Evolutionary conservation across 1,140 invertebrate species (phyloP).

Genomic region (Neoseiulus cucumeris): DNA sequence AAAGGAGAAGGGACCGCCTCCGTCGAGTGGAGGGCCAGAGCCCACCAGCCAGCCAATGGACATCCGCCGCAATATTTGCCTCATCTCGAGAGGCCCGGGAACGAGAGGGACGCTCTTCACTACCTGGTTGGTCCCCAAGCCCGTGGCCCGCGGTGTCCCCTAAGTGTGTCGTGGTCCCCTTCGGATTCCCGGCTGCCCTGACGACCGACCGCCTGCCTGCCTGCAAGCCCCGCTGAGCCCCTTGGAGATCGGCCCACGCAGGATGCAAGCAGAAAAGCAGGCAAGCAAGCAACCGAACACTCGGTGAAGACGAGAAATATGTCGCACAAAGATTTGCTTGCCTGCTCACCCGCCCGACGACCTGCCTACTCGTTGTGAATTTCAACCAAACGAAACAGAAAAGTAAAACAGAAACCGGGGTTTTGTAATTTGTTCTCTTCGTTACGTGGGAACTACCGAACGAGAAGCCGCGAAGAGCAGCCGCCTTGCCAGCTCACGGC

Average conservation of each 20-base stretch:
- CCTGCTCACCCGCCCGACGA: background rate
- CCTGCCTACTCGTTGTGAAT: background rate
- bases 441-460: background rate
- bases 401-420: background rate
- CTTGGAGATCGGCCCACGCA: too few species aligned
- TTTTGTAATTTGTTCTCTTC: background rate
- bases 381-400: conserved; percentile 19
- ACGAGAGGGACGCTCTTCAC: background rate
- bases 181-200: too few species aligned
- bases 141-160: background rate
- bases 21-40: conserved; percentile 1
- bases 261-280: too few species aligned
- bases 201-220: background rate
- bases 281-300: too few species aligned
- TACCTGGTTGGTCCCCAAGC: conserved; percentile 8
- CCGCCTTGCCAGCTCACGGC: background rate
- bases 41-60: conserved; percentile 8
- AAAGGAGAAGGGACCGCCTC: conserved; percentile 9
- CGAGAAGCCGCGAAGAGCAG: background rate
- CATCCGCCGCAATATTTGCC: conserved; percentile 10
- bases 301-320: too few species aligned
- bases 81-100: background rate
- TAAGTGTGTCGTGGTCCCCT: too few species aligned
- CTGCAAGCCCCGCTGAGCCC: background rate
- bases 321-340: background rate